These are phyloP conservation scores for Neodontobutis hainanensis DNA, from an alignment of 2,113 vertebrate species.

Conservation along the genomic window DNA sequence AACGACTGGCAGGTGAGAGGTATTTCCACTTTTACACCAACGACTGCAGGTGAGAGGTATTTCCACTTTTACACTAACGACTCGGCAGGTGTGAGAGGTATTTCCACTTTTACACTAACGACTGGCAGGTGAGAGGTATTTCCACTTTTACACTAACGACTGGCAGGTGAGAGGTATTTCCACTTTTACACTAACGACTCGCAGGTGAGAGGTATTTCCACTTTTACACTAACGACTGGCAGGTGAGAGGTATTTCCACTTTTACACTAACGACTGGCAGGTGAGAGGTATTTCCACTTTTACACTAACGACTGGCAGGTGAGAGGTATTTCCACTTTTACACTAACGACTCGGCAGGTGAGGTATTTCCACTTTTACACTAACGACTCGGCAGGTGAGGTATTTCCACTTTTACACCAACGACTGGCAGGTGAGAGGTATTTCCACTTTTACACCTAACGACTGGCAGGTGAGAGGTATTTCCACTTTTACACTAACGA, in stretches of 20 bases:
- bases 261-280: too few species aligned
- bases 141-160: background rate
- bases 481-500: constrained; percentile 1
- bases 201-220: background rate
- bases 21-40: constrained; percentile 21
- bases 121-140: background rate
- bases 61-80: too few species aligned
- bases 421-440: background rate
- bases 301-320: too few species aligned
- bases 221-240: constrained; percentile 5
- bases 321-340: background rate
- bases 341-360: background rate
- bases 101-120: background rate
- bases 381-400: background rate
- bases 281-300: background rate
- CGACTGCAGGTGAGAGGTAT: background rate
- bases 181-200: background rate
- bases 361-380: background rate
- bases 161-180: background rate
- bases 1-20: constrained; percentile 75
- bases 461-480: constrained; percentile 68
- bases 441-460: background rate
- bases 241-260: constrained; percentile 66
- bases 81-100: too few species aligned
- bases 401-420: background rate